These are phyloP conservation scores for Thalassophryne amazonica DNA, from an alignment of 2,797 vertebrate genomes.

Conservation along the genomic window DNA sequence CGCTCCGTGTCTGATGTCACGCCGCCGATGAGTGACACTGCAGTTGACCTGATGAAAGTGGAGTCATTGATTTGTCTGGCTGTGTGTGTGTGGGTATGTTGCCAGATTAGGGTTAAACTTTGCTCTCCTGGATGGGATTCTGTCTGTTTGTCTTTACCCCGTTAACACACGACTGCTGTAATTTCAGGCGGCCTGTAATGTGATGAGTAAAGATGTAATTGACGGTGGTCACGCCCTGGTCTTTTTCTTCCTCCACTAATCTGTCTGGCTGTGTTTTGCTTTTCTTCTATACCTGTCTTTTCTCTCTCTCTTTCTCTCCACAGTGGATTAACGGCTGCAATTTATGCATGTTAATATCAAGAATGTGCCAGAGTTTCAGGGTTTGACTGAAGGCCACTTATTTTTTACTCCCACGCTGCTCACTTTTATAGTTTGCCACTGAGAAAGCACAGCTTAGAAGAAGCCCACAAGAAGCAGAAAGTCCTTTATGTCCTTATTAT, in stretches of 20 bases:
- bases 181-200: conserved; percentile 47
- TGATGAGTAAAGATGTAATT: conserved; percentile 63
- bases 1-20: neutral
- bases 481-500: too few species aligned
- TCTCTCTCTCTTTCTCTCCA: conserved; percentile 2
- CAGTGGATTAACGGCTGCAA: conserved; percentile 24
- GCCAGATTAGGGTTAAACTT: conserved; percentile 30
- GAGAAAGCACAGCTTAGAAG: too few species aligned
- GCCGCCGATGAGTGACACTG: conserved; percentile 25
- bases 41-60: conserved; percentile 24
- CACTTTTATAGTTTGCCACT: too few species aligned
- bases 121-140: conserved; percentile 25
- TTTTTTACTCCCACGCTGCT: too few species aligned
- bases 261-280: neutral
- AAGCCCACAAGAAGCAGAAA: neutral
- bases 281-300: conserved; percentile 5
- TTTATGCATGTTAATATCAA: conserved; percentile 30
- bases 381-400: too few species aligned
- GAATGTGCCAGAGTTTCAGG: conserved; percentile 17
- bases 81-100: conserved; percentile 6
- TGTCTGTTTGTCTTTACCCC: conserved; percentile 51
- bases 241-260: neutral
- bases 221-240: conserved; percentile 43
- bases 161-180: conserved; percentile 57
- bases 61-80: conserved; percentile 39